Conservation (phyloP, 2,113 vertebrate genomes). For the Macaca fascicularis region T2T-MFA8v1.1 NC_088389.1:67670501-67671000, state of each 20-base stretch:
- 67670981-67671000: not conserved
- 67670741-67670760: not conserved
- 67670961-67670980: not conserved
- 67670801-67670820: not conserved
- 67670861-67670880: fast-evolving
- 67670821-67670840: not conserved
- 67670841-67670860: not conserved
- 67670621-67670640: not conserved
- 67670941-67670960: not conserved
- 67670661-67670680: not conserved
- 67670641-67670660: not conserved
- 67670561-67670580: not conserved
- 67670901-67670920: not conserved
- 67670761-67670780: not conserved
- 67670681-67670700: not conserved
- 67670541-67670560: not conserved
- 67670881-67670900: not conserved
- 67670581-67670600: not conserved
- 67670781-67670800: not conserved
- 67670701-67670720: not conserved
- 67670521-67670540: not conserved
- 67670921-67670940: not conserved
- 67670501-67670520: not conserved
- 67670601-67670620: not conserved
- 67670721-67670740: not conserved